These are phyloP conservation scores for Carcharodon carcharias DNA, from an alignment of 2,797 vertebrate species.

Conservation along the genomic window DNA sequence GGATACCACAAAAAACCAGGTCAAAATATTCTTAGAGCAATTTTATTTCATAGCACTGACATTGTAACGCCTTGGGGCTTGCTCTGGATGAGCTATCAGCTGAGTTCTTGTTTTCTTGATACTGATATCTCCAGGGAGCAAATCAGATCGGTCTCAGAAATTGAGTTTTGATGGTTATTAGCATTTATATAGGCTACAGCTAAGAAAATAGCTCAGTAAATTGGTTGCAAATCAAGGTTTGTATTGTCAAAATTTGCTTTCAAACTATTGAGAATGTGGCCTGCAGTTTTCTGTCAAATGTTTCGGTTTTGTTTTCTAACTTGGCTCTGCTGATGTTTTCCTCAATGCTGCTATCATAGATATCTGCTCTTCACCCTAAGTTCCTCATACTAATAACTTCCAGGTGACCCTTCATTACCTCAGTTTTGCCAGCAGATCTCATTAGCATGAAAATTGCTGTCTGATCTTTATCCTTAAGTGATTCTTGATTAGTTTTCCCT, in stretches of 20 bases:
- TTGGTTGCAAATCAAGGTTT: constrained; percentile 14
- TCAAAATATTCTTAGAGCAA: neutral
- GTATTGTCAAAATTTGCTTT: constrained; percentile 13
- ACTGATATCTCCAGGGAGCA: neutral
- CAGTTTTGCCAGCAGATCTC: neutral
- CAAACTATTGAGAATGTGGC: neutral
- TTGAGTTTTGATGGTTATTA: constrained; percentile 12
- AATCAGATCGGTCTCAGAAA: constrained; percentile 31
- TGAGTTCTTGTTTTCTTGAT: neutral
- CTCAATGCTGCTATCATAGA: neutral
- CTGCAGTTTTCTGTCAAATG: neutral
- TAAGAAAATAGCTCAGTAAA: neutral
- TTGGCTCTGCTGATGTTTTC: neutral
- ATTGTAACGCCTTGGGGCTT: neutral
- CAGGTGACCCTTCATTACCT: neutral
- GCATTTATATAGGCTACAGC: neutral
- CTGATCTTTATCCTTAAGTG: neutral
- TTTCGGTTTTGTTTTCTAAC: constrained; percentile 5
- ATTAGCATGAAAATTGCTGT: neutral
- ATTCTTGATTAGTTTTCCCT: neutral
- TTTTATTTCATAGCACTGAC: neutral
- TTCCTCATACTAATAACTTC: neutral
- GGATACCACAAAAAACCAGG: neutral
- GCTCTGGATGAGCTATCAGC: neutral
- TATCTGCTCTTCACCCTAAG: neutral